These are phyloP conservation scores for Laspeyria flexula DNA, from an alignment of 2,888 invertebrate species.

Conservation along the genomic window DNA sequence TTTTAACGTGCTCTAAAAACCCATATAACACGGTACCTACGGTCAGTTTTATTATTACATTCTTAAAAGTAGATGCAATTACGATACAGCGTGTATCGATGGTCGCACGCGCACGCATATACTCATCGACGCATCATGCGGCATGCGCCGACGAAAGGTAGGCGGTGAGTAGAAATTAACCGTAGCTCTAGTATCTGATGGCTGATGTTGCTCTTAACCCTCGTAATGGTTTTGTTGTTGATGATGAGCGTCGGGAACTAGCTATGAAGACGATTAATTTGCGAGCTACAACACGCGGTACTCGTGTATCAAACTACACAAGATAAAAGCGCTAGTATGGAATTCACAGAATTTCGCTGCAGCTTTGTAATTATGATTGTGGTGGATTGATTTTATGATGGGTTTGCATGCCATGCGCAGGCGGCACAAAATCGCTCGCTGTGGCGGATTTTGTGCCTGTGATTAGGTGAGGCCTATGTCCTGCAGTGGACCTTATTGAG, in stretches of 20 bases:
- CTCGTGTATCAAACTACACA: constrained; percentile 15
- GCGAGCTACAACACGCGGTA: constrained; percentile 36
- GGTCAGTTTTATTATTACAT: constrained; percentile 44
- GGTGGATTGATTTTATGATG: background rate
- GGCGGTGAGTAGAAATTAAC: constrained; percentile 64
- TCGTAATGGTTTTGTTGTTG: constrained; percentile 43
- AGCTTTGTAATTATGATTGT: background rate
- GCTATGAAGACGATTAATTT: constrained; percentile 61
- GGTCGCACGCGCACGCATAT: constrained; percentile 45
- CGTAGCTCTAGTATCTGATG: constrained; percentile 46
- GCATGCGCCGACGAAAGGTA: constrained; percentile 63
- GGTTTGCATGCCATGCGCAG: too few species aligned
- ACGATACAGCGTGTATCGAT: constrained; percentile 63
- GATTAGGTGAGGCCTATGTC: too few species aligned
- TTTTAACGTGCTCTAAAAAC: constrained; percentile 27
- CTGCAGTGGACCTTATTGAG: too few species aligned
- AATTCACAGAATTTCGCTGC: constrained; percentile 11
- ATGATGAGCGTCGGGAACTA: constrained; percentile 47
- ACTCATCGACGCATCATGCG: constrained; percentile 40
- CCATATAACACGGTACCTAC: constrained; percentile 38
- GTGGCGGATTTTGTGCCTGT: too few species aligned
- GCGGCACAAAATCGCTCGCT: too few species aligned
- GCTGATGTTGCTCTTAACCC: constrained; percentile 47
- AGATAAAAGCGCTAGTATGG: constrained; percentile 1
- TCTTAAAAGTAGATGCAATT: constrained; percentile 58